These are phyloP conservation scores for Limosa lapponica DNA, from an alignment of 2,797 vertebrate species.

Conservation along the genomic window DNA sequence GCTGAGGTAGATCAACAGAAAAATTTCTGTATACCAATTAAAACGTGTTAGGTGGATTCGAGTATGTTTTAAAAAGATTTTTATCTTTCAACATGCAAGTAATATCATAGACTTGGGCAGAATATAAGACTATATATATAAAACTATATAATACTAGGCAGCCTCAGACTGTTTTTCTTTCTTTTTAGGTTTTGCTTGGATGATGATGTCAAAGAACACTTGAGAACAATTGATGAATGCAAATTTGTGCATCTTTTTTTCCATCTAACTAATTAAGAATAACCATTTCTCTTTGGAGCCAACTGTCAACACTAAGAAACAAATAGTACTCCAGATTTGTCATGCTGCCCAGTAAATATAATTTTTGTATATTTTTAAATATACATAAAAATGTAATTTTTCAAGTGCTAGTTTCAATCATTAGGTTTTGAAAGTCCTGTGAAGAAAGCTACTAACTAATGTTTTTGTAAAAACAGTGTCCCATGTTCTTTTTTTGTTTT, in stretches of 20 bases:
- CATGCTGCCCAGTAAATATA: background rate
- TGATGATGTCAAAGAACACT: background rate
- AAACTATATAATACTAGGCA: background rate
- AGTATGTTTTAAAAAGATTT: background rate
- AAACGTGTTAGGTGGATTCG: background rate
- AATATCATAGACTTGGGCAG: background rate
- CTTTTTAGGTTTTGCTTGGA: background rate
- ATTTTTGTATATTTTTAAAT: background rate
- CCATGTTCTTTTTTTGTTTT: background rate
- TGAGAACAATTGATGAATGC: background rate
- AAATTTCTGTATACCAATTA: background rate
- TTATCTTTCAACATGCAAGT: background rate
- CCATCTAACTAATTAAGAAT: background rate
- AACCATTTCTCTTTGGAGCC: background rate
- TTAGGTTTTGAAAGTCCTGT: background rate
- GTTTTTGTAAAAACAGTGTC: background rate
- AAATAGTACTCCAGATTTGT: background rate
- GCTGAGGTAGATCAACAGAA: background rate
- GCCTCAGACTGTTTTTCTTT: background rate
- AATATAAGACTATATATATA: background rate
- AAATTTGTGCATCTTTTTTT: background rate
- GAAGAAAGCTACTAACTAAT: background rate
- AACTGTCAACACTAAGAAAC: background rate
- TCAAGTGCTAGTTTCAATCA: background rate
- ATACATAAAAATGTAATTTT: background rate